phyloP scores from a whole-genome alignment of 2,113 vertebrate species.

The Pseudopodoces humilis region DNA sequence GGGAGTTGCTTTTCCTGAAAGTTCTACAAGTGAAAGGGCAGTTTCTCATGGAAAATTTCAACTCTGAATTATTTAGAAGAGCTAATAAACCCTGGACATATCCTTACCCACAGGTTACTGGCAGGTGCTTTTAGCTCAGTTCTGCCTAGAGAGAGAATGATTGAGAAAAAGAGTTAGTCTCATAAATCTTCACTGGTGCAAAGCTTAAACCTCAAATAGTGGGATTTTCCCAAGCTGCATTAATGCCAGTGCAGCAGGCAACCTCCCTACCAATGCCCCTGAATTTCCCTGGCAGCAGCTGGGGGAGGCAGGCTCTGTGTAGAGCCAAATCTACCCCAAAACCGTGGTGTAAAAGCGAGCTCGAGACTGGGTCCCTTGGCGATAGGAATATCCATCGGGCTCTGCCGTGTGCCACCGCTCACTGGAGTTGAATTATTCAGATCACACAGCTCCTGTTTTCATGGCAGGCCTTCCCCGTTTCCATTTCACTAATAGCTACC shows the following conservation, averaged over 20 bases:
- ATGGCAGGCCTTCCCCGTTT: not conserved
- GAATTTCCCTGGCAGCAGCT: not conserved
- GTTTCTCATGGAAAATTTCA: not conserved
- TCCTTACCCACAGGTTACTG: not conserved
- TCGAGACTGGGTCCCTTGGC: rapidly evolving
- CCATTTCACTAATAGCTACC: constrained; percentile 16
- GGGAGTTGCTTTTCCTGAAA: not conserved
- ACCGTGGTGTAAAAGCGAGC: not conserved
- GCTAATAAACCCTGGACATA: not conserved
- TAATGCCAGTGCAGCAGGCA: not conserved
- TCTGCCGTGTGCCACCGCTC: rapidly evolving
- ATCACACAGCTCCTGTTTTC: not conserved
- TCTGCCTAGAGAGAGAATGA: not conserved
- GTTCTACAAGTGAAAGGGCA: not conserved
- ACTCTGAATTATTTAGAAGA: not conserved
- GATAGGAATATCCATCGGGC: not conserved
- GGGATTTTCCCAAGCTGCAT: rapidly evolving
- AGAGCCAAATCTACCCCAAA: not conserved
- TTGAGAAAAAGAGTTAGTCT: not conserved
- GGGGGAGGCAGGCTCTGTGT: not conserved
- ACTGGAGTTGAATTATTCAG: not conserved
- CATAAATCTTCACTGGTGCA: not conserved
- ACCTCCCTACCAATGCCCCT: not conserved
- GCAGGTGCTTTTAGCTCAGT: not conserved
- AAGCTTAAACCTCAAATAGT: not conserved